Evolutionary conservation across 2,113 vertebrate genomes (phyloP).

Genomic region (Hemiscyllium ocellatum): DNA sequence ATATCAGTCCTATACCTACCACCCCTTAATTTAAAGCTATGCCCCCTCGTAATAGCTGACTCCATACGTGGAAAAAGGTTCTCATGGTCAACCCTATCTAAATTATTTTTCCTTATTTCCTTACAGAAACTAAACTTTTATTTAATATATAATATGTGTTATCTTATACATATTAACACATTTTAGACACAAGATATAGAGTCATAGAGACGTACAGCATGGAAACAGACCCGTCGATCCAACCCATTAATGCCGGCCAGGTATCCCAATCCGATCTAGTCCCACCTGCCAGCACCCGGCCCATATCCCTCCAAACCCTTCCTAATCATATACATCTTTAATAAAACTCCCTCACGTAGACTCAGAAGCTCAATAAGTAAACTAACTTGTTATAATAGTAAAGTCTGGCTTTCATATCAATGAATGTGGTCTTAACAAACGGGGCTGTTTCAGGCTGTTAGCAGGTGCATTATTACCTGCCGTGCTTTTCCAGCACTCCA

Average conservation of each 20-base stretch:
- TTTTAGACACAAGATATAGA: not conserved
- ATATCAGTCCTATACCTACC: too few relatives aligned
- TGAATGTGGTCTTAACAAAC: not conserved
- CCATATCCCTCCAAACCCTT: too few relatives aligned
- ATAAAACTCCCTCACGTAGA: not conserved
- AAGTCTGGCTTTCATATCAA: not conserved
- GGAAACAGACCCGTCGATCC: too few relatives aligned
- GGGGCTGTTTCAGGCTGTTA: not conserved
- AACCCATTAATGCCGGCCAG: too few relatives aligned
- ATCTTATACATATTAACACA: not conserved
- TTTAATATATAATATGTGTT: not conserved
- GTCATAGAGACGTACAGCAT: too few relatives aligned
- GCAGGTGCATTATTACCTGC: not conserved
- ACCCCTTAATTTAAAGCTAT: too few relatives aligned
- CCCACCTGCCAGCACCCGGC: too few relatives aligned
- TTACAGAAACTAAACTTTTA: not conserved
- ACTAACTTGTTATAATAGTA: not conserved
- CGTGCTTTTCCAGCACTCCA: too few relatives aligned
- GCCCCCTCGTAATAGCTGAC: too few relatives aligned
- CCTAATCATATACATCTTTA: not conserved
- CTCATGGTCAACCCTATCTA: too few relatives aligned
- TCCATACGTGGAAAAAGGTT: too few relatives aligned
- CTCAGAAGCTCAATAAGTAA: not conserved
- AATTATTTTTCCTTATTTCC: not conserved
- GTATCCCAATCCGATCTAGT: too few relatives aligned